Base-by-base conservation (phyloP, 2,888 invertebrate genomes). In the Rhodophaea formosa region DNA sequence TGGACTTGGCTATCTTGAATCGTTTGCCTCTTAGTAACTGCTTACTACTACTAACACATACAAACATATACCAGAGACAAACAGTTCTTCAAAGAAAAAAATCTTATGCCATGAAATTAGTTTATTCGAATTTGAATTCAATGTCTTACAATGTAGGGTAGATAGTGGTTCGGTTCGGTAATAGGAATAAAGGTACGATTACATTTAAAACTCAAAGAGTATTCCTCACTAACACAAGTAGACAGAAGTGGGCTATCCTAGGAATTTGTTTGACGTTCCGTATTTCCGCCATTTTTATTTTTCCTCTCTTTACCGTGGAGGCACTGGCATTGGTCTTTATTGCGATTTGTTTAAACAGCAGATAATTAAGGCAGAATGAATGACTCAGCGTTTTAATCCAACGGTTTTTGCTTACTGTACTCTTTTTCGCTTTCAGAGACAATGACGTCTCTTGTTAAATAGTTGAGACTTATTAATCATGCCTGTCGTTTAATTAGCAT, bases 301-400 rank as follows among this genome's bases (percentile, higher is more conserved):
- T 82, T 80, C 79, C 72, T 71, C 59, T 75, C 69, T 61, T 65
- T 64, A 65, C 73, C 68, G 71, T 74, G 67, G 69, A 71, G 76
- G 72, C 67, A 71, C 72, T 71, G 74, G 69, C 70, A 70, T 73
- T 73, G 72, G 71, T 80, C 79, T 82, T 82, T 80, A 84, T 85
- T 84, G 81, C 82, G 82, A 85, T 87, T 84, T 88, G 84, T 89
- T 89, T 89, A 86, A 89, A 88, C 84, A 87, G 82, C 74, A 80
- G 80, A 88, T 87, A 89, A 91, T 91, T 89, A 90, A 89, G 80
- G 76, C 65, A 69, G 75, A 84, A 83, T 82, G 84, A 86, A 86
- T 84, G 84, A 83, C 74, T 80, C 74, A 74, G 74, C 80, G 75
- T 88, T 85, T 87, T 83, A 83, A 84, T 84, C 83, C 77, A 68